Base-by-base conservation (phyloP, 2,797 vertebrate genomes). In the Malacoraja senta region DNA sequence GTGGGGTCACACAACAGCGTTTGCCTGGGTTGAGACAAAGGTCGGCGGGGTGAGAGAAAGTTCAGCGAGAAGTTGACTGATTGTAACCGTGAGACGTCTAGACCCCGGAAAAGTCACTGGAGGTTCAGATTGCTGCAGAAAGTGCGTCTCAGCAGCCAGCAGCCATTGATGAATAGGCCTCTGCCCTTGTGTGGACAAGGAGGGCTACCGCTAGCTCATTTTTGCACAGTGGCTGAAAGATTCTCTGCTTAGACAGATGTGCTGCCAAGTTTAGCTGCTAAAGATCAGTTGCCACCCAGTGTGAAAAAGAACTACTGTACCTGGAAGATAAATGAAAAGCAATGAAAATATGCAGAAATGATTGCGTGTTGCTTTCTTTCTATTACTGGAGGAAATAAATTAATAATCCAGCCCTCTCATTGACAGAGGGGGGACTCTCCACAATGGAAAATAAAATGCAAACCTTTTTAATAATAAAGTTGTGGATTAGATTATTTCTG, bases 41-140 rank as follows among this genome's bases (percentile, higher is more conserved):
- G 97, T 97, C 97, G 96, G 93, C 94, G 96, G 84, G 97, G 98
- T 96, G 96, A 98, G 94, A 88, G 93, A 93, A 95, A 97, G 97
- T 97, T 97, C 97, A 97, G 94, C 93, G 94, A 90, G 94, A 32
- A 94, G 94, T 95, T 96, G 96, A 96, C 95, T 3, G 94, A 97
- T 96, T 65, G 95, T 80, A n/a, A 35, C 65, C 72, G 4, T 79
- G 79, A 38, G 93, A 91, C 1, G 94, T 94, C 95, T 93, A 26
- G 1, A 93, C 93, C 94, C 44, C 58, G 0, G 93, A 95, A 94
- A 93, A 95, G 96, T 95, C 96, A 94, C 93, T 88, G 93, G 94
- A 95, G 95, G 95, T 95, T 95, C 95, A 95, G 95, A 94, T 96
- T 94, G 93, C 95, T 93, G 0, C 93, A 77, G 94, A 94, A 95